Evolutionary conservation across 2,113 vertebrate species (phyloP).

Genomic region (Hassar affinis): DNA sequence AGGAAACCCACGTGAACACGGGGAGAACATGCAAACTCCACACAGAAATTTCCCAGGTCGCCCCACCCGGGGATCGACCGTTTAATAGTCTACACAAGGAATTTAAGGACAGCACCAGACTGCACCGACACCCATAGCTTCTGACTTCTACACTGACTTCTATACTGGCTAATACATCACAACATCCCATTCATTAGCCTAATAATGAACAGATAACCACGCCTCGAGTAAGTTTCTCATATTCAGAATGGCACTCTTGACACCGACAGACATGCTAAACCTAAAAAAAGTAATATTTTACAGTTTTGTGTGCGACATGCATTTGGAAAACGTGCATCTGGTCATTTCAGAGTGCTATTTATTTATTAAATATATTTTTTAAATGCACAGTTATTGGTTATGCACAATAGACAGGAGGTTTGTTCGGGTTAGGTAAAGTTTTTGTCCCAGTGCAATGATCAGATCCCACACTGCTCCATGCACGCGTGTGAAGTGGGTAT

Average conservation of each 20-base stretch:
- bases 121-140: neutral
- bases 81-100: neutral
- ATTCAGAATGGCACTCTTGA: neutral
- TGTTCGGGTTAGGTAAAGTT: neutral
- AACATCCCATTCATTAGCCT: neutral
- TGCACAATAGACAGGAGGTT: neutral
- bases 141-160: slow-evolving; percentile 5
- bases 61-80: too few relatives aligned
- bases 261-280: neutral
- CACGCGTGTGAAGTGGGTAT: neutral
- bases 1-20: too few relatives aligned
- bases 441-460: neutral
- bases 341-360: neutral
- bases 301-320: neutral
- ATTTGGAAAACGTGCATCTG: neutral
- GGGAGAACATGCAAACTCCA: too few relatives aligned
- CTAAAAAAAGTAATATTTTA: neutral
- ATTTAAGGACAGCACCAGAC: neutral
- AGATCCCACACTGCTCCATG: neutral
- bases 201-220: neutral
- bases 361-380: neutral
- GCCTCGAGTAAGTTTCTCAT: neutral
- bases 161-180: neutral
- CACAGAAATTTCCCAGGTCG: too few relatives aligned
- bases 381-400: neutral